These are phyloP conservation scores for Tridacna gigas DNA, from an alignment of 2,888 invertebrate genomes.

Conservation along the genomic window DNA sequence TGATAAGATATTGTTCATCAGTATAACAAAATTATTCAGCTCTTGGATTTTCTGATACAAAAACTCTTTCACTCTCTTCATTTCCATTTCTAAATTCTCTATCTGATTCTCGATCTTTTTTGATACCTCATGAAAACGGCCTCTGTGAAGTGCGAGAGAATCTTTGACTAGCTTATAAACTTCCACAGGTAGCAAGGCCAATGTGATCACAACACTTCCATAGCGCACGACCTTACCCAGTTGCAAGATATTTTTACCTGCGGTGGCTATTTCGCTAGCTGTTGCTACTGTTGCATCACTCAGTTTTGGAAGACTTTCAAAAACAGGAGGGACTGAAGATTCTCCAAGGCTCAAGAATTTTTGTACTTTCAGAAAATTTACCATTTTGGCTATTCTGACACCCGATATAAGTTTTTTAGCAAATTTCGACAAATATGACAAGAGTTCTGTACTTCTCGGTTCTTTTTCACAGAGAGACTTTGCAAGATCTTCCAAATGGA, in stretches of 20 bases:
- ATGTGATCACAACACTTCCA: conserved; percentile 21
- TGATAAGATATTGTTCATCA: conserved; percentile 10
- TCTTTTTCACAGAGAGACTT: neutral
- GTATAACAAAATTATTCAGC: conserved; percentile 23
- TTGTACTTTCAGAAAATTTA: conserved; percentile 9
- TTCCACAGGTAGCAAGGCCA: conserved; percentile 23
- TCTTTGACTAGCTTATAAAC: conserved; percentile 21
- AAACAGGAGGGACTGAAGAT: neutral
- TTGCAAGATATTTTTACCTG: neutral
- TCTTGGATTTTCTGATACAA: neutral
- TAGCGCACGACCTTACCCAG: conserved; percentile 2
- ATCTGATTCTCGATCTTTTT: neutral
- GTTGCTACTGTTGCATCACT: neutral
- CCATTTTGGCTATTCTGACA: neutral
- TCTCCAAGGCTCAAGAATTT: neutral
- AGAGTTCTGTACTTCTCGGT: neutral
- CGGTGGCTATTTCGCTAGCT: neutral
- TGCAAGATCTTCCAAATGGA: neutral
- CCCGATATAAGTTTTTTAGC: neutral
- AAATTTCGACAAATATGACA: neutral
- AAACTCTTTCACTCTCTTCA: neutral
- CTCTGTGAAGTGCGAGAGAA: conserved; percentile 4
- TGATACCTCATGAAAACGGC: neutral
- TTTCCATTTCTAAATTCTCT: conserved; percentile 8
- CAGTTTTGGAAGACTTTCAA: conserved; percentile 1